phyloP scores from a whole-genome alignment of 2,113 vertebrate genomes.

The Phocoena sinus region DNA sequence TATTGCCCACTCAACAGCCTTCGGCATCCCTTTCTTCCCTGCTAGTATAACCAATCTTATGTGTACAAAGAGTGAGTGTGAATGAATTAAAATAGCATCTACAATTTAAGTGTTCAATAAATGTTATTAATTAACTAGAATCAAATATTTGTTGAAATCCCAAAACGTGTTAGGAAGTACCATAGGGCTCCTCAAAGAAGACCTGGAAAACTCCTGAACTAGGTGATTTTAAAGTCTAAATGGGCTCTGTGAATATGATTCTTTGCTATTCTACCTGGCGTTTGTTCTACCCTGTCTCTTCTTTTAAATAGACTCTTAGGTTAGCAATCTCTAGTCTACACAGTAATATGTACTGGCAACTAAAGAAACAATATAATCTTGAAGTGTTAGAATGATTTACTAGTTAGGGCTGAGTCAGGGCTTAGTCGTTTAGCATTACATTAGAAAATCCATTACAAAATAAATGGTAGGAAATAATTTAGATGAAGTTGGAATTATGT shows the following conservation, averaged over 20 bases:
- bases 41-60: neutral
- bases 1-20: neutral
- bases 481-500: slow-evolving; percentile 26
- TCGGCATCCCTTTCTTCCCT: neutral
- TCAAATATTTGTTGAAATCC: neutral
- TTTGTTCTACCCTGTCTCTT: neutral
- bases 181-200: neutral
- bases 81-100: neutral
- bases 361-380: slow-evolving; percentile 11
- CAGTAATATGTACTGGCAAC: neutral
- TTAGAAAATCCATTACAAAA: slow-evolving; percentile 41
- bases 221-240: neutral
- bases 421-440: neutral
- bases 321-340: neutral
- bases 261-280: neutral
- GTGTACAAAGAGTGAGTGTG: neutral
- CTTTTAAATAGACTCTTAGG: neutral
- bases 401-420: neutral
- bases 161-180: neutral
- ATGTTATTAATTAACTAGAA: neutral
- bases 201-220: neutral
- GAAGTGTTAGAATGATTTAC: neutral
- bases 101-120: neutral
- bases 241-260: neutral
- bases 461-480: slow-evolving; percentile 32